A percentile compares a stretch with the other conserved stretches of the same genome.
These are phyloP conservation scores for Eupleurogrammus muticus DNA, from an alignment of 2,797 vertebrate species.

Conservation along the genomic window DNA sequence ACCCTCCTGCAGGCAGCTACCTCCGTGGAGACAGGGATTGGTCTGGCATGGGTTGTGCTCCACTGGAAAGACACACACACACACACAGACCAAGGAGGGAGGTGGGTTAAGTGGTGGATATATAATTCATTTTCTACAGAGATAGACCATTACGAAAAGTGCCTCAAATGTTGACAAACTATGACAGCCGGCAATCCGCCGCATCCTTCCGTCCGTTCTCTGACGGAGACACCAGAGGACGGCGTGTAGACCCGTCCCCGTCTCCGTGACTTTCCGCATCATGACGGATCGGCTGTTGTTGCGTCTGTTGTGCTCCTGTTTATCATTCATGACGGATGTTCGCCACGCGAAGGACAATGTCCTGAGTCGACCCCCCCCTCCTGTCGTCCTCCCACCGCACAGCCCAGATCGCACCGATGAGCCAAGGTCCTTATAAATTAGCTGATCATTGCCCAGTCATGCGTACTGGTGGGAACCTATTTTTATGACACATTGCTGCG, in stretches of 20 bases:
- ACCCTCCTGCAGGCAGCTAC: conserved; percentile 89
- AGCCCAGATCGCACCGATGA: conserved; percentile 51
- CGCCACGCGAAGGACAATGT: conserved; percentile 58
- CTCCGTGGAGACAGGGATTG: conserved; percentile 94
- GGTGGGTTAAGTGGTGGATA: conserved; percentile 35
- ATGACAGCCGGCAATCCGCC: background rate
- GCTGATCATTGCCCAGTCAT: conserved; percentile 61
- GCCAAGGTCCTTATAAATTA: conserved; percentile 74
- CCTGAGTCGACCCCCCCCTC: conserved; percentile 23
- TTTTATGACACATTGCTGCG: conserved; percentile 65
- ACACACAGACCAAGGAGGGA: background rate
- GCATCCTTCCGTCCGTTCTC: conserved; percentile 5
- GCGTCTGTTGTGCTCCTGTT: conserved; percentile 51
- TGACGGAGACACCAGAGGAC: conserved; percentile 66
- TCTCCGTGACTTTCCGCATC: conserved; percentile 62
- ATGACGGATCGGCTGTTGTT: conserved; percentile 63
- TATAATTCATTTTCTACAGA: conserved; percentile 35
- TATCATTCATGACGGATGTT: conserved; percentile 76
- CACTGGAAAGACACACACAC: conserved; percentile 69
- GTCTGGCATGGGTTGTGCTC: conserved; percentile 89
- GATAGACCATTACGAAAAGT: conserved; percentile 30
- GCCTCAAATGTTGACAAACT: conserved; percentile 39
- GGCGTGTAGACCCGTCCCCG: conserved; percentile 10
- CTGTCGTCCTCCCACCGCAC: conserved; percentile 11
- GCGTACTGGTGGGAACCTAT: conserved; percentile 45